Evolutionary conservation across 1,140 invertebrate species (phyloP), one percentile per base, ranked within the genome.

Genomic region (Drosophila murphyi): DNA sequence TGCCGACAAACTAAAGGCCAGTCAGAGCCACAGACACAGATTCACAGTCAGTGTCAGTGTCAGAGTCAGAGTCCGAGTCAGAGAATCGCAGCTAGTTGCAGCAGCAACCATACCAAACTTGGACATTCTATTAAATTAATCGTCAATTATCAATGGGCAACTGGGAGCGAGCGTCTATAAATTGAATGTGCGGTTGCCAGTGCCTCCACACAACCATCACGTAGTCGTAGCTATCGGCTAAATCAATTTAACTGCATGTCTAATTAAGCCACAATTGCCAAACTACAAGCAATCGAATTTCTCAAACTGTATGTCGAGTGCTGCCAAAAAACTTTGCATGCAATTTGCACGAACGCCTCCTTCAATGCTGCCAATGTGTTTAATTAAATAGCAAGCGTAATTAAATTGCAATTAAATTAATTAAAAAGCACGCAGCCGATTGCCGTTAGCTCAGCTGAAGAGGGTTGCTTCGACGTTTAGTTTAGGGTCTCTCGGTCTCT

Each of bases 341-440:
- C 72, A 75, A 59, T 70, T 70, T 61, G 65, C 72, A 70, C 72
- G 35, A 57, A 70, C 57, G 65, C 55, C 71, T 68, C 71, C 71
- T 55, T 55, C 34, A 28, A 20, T 20, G 43, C 51, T 82, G 63
- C 74, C 80, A 88, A 88, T 88, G 87, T 90, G 82, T 89, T 91
- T 91, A 91, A 91, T 91, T 91, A 91, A 91, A 91, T 91, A 91
- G 89, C 89, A 91, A 91, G 89, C 89, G 89, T 91, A 91, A 91
- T 91, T 91, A 91, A 91, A 91, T 89, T 72, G 81, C 89, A 91
- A 91, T 91, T 91, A 91, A 91, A 91, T 91, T 91, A 91, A 91
- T 91, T 91, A 91, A 91, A 89, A 89, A 85, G 86, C 77, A 89
- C 85, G 78, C 86, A 68, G 60, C 61, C 45, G 48, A 32, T 62